A percentile compares a stretch with the other conserved stretches of the same genome.
Evolutionary conservation across 2,888 invertebrate species (phyloP).

Genomic region (Loripinus fragilis): DNA sequence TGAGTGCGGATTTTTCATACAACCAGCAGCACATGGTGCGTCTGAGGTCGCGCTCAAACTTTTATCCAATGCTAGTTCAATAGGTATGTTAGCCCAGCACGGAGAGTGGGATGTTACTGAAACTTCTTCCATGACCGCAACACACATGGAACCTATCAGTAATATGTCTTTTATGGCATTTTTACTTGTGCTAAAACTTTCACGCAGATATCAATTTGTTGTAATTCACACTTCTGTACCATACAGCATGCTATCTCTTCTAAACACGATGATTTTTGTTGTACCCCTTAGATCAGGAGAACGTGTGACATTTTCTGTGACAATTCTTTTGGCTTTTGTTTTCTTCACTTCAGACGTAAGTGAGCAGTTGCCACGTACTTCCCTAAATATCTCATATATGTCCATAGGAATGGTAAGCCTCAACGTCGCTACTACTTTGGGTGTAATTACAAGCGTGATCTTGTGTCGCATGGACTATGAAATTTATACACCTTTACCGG

Average conservation of each 20-base stretch:
- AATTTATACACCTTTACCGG: not conserved
- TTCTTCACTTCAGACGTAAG: conserved; percentile 1
- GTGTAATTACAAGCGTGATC: not conserved
- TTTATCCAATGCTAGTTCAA: not conserved
- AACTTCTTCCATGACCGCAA: not conserved
- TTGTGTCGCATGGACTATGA: not conserved
- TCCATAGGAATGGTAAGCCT: not conserved
- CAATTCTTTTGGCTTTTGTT: conserved; percentile 2
- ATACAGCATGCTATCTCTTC: not conserved
- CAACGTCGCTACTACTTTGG: not conserved
- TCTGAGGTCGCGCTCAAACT: not conserved
- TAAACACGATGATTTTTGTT: conserved; percentile 9
- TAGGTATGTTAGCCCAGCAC: not conserved
- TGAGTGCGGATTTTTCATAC: not conserved
- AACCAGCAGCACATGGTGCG: conserved; percentile 1
- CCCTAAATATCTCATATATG: not conserved
- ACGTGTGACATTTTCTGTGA: conserved; percentile 1
- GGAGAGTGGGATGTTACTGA: not conserved
- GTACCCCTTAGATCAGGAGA: conserved; percentile 5
- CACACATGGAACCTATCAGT: not conserved
- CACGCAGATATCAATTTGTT: conserved; percentile 2
- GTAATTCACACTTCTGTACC: not conserved
- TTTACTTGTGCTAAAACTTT: not conserved
- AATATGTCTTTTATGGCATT: not conserved
- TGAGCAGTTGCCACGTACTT: not conserved